Evolutionary conservation across 2,113 vertebrate species (phyloP).

Genomic region (Otocyon megalotis): DNA sequence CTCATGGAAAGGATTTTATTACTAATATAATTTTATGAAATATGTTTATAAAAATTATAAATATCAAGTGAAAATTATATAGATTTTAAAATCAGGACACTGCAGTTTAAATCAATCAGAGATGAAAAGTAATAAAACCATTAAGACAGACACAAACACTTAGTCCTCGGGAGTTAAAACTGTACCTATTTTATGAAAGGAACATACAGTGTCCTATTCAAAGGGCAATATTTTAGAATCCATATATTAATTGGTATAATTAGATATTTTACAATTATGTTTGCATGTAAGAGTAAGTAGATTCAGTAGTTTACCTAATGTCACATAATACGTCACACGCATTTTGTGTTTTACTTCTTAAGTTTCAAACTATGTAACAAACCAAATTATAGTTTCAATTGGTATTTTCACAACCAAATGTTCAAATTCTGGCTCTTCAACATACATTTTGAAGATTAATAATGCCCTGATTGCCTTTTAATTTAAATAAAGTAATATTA

Average conservation of each 20-base stretch:
- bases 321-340: background rate
- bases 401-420: background rate
- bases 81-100: conserved; percentile 50
- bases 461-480: background rate
- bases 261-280: background rate
- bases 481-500: background rate
- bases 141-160: background rate
- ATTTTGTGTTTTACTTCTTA: background rate
- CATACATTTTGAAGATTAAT: background rate
- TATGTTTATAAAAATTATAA: conserved; percentile 72
- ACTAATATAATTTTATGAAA: conserved; percentile 76
- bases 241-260: background rate
- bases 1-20: conserved; percentile 58
- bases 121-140: background rate
- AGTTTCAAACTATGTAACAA: background rate
- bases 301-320: background rate
- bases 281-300: background rate
- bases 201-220: background rate
- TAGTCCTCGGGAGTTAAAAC: background rate
- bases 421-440: background rate
- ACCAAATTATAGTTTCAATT: background rate
- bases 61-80: conserved; percentile 50
- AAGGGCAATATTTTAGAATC: background rate
- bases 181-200: background rate
- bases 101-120: conserved; percentile 56